phyloP scores from a whole-genome alignment of 2,888 invertebrate genomes.

The Aelia acuminata region DNA sequence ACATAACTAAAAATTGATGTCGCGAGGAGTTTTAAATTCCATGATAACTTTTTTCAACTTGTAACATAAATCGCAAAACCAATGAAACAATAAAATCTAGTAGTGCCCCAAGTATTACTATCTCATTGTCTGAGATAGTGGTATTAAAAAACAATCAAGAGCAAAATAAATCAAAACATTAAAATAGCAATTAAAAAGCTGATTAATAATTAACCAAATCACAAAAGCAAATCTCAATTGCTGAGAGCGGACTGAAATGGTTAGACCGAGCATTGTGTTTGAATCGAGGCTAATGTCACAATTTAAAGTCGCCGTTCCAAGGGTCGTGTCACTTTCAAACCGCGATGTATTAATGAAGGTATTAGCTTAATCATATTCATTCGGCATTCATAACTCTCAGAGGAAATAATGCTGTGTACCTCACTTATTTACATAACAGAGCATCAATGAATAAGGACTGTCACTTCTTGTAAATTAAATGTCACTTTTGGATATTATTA shows the following conservation, averaged over 20 bases:
- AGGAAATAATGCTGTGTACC: background rate
- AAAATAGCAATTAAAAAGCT: too few relatives aligned
- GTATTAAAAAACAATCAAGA: too few relatives aligned
- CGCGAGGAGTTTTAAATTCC: background rate
- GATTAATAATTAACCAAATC: background rate
- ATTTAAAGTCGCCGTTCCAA: background rate
- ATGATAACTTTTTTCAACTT: background rate
- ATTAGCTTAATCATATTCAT: background rate
- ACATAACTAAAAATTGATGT: background rate
- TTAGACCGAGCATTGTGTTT: background rate
- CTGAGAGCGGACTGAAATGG: background rate
- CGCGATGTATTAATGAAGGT: background rate
- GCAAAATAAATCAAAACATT: too few relatives aligned
- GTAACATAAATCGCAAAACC: too few relatives aligned
- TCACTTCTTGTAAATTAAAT: background rate
- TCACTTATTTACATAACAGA: background rate
- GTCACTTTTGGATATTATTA: background rate
- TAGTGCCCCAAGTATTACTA: too few relatives aligned
- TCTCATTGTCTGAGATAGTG: too few relatives aligned
- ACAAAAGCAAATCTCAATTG: background rate
- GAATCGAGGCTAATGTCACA: constrained; percentile 11
- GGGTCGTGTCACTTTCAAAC: background rate
- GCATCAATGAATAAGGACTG: background rate
- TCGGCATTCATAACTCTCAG: background rate
- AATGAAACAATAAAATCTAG: too few relatives aligned